Base-by-base conservation (phyloP, 2,888 invertebrate genomes). In the Pristionchus fissidentatus region DNA sequence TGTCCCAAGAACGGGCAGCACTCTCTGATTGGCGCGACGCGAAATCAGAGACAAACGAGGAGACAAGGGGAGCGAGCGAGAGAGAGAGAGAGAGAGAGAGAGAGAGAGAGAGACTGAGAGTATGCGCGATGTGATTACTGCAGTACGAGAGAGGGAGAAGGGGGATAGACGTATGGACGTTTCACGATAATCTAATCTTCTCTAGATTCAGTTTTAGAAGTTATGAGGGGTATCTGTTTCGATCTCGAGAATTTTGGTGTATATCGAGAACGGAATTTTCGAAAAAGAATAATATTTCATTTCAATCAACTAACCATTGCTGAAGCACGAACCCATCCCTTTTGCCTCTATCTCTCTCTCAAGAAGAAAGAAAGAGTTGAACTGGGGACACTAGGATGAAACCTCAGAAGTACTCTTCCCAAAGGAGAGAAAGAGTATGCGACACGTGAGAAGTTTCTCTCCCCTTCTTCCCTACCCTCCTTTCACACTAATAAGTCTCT, bases 1-100 rank as follows among this genome's bases (percentile, higher is more conserved):
- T 41, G 10, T 70, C 10, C 26, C 41, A n/a, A 13, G 70, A 70
- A 70, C 70, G 41, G 41, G 70, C 70, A 70, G n/a, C n/a, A n/a
- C n/a, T n/a, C 70, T 70, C 70, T 70, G 70, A 70, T 70, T 70
- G 70, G 41, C 15, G 26, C 38, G 70, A 70, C n/a, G 41, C 41
- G 62, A 35, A 70, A 70, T 70, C 70, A 70, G 70, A 70, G 70
- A 70, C 70, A 70, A 70, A 70, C 66, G 66, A 70, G 66, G n/a
- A n/a, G n/a, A n/a, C n/a, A n/a, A n/a, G n/a, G n/a, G n/a, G n/a
- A 15, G 4, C 49, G 49, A 19, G 49, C 35, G 38, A 66, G 66
- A n/a, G n/a, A n/a, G n/a, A n/a, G n/a, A n/a, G n/a, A n/a, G n/a
- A n/a, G n/a, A n/a, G n/a, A n/a, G n/a, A n/a, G n/a, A n/a, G n/a